These are phyloP conservation scores for Alexandromys fortis DNA, from an alignment of 2,113 vertebrate species.

Conservation along the genomic window DNA sequence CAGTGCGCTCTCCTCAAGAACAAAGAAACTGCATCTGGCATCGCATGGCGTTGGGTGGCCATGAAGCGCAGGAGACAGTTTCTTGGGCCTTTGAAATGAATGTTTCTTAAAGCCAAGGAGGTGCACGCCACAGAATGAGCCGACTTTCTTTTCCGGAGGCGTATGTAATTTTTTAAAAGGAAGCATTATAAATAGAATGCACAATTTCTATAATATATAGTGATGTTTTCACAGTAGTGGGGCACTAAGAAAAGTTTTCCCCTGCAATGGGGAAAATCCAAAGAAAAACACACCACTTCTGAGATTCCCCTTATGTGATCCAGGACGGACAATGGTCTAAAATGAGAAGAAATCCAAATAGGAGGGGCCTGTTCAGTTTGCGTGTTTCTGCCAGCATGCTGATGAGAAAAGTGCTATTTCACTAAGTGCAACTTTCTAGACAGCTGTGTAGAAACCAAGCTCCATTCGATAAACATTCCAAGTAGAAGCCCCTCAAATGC, in stretches of 20 bases:
- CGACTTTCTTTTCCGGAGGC: slow-evolving; percentile 31
- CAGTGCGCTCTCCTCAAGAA: slow-evolving; percentile 55
- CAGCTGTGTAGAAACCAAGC: background rate
- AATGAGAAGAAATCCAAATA: slow-evolving; percentile 7
- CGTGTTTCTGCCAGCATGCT: background rate
- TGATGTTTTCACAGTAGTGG: background rate
- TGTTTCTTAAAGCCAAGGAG: background rate
- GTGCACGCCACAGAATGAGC: background rate
- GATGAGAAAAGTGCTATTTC: background rate
- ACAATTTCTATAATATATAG: background rate
- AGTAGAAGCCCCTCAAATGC: background rate
- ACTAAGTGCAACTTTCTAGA: slow-evolving; percentile 14
- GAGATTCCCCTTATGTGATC: background rate
- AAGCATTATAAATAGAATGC: background rate
- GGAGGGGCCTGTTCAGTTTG: background rate
- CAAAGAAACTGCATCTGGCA: slow-evolving; percentile 11
- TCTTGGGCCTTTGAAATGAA: background rate
- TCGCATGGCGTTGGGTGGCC: background rate
- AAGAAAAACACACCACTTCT: background rate
- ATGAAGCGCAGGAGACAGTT: background rate
- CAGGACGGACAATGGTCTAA: background rate
- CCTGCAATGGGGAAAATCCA: background rate
- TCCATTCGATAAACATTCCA: background rate
- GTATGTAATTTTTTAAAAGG: background rate
- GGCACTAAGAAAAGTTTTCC: slow-evolving; percentile 7